phyloP scores from a whole-genome alignment of 2,113 vertebrate genomes.

The Heterocephalus glaber region DNA sequence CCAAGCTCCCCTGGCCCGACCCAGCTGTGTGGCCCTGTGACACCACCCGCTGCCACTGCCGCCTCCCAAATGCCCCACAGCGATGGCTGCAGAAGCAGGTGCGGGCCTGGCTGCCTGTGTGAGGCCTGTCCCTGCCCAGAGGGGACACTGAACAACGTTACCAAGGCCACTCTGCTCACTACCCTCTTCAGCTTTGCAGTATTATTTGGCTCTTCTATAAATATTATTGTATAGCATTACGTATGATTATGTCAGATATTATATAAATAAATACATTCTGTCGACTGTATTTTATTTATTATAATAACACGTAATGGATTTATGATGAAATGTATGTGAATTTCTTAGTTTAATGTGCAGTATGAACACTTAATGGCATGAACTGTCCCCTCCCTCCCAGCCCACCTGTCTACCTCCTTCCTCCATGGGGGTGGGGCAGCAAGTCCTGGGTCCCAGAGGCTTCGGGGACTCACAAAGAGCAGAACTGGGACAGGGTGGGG shows the following conservation, averaged over 20 bases:
- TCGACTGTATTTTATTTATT: not conserved
- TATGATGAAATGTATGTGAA: not conserved
- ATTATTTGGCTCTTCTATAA: not conserved
- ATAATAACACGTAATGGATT: not conserved
- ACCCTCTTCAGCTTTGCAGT: not conserved
- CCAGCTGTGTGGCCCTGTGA: not conserved
- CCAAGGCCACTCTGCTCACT: not conserved
- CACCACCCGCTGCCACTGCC: not conserved
- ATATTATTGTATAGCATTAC: not conserved
- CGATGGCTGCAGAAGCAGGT: too few species aligned
- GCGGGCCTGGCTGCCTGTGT: not conserved
- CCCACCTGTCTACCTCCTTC: not conserved
- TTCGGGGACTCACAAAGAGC: not conserved
- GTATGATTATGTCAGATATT: not conserved
- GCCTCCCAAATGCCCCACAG: not conserved
- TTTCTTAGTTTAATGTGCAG: not conserved
- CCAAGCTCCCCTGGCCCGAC: rapidly evolving
- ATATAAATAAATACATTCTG: not conserved
- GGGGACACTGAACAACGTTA: not conserved
- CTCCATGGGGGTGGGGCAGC: not conserved
- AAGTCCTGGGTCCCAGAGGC: not conserved
- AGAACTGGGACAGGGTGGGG: rapidly evolving
- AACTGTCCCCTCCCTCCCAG: not conserved
- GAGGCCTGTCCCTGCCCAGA: not conserved
- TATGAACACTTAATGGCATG: not conserved